Evolutionary conservation across 2,797 vertebrate species (phyloP), one percentile per base, ranked within the genome.

Genomic region (Sciurus carolinensis): DNA sequence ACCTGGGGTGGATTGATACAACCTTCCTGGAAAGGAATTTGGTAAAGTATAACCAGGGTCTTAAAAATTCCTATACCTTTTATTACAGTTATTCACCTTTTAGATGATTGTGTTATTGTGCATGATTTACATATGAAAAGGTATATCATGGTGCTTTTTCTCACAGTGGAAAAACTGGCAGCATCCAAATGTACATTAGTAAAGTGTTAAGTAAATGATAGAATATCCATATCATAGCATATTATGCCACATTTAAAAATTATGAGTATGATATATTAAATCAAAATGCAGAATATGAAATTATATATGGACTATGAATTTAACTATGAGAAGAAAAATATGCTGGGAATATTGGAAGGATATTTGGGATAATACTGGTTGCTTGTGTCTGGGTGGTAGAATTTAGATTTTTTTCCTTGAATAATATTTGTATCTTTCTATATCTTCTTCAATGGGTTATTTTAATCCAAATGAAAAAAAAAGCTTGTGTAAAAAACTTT

Each of bases 281-380:
- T 77, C 44, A 67, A 97, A 95, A 96, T 71, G 12, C n/a, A 89
- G 33, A 44, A 77, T 91, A 72, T 94, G 44, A 94, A 95, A 85
- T 85, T 95, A 93, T 87, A 76, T 57, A 30, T 90, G 42, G 64
- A 54, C 42, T 79, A 87, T 72, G 73, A 95, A 87, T 94, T 97
- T 82, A 95, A 86, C 88, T 87, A 75, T 85, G 67, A 93, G 87
- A 94, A 97, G 57, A 54, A 76, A 97, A 95, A 71, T 88, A 93
- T 66, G 12, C 67, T 95, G 66, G 72, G 82, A 94, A 90, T 92
- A 91, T n/a, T 89, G 66, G 39, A 54, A 83, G 36, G 26, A 52
- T 92, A 87, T 90, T 90, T 93, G 64, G 86, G 62, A 89, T 79
- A 95, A 91, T 94, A 88, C 12, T 50, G 39, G 94, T 30, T 91